Evolutionary conservation across 2,888 invertebrate genomes (phyloP).

Genomic region (Drosophila atroscutellata): DNA sequence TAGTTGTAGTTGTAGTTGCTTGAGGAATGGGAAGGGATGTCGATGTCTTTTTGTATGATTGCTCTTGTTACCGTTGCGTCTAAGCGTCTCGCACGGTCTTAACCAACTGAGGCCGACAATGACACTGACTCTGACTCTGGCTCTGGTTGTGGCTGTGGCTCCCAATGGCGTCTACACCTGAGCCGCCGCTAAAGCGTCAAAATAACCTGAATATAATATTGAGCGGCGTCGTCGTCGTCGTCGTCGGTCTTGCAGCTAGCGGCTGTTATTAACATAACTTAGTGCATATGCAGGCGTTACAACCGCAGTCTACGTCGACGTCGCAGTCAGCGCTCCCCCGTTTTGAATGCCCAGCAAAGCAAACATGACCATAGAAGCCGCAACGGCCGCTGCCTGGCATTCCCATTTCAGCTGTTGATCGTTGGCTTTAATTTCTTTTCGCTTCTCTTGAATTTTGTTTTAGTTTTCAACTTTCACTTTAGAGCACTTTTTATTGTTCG

Average conservation of each 20-base stretch:
- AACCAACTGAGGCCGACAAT: conserved; percentile 63
- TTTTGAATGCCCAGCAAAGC: conserved; percentile 4
- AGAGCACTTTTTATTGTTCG: conserved; percentile 42
- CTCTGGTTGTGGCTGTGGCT: background rate
- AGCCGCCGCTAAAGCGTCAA: conserved; percentile 72
- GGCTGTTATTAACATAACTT: conserved; percentile 72
- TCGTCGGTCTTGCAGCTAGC: conserved; percentile 40
- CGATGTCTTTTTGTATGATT: background rate
- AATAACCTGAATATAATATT: conserved; percentile 72
- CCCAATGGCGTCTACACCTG: conserved; percentile 28
- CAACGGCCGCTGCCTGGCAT: conserved; percentile 36
- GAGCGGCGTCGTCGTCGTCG: conserved; percentile 38
- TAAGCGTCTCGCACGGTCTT: conserved; percentile 71
- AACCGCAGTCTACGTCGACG: conserved; percentile 22
- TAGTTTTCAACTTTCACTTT: conserved; percentile 63
- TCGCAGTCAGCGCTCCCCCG: conserved; percentile 42
- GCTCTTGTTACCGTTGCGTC: conserved; percentile 47
- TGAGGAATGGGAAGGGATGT: background rate
- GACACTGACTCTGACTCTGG: conserved; percentile 34
- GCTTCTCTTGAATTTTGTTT: conserved; percentile 36
- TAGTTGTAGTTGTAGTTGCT: background rate
- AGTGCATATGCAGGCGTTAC: conserved; percentile 51
- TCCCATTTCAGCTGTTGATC: conserved; percentile 30
- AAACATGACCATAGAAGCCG: conserved; percentile 44
- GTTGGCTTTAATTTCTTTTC: conserved; percentile 37